phyloP scores from a whole-genome alignment of 2,113 vertebrate species.

The Solenodon paradoxus region DNA sequence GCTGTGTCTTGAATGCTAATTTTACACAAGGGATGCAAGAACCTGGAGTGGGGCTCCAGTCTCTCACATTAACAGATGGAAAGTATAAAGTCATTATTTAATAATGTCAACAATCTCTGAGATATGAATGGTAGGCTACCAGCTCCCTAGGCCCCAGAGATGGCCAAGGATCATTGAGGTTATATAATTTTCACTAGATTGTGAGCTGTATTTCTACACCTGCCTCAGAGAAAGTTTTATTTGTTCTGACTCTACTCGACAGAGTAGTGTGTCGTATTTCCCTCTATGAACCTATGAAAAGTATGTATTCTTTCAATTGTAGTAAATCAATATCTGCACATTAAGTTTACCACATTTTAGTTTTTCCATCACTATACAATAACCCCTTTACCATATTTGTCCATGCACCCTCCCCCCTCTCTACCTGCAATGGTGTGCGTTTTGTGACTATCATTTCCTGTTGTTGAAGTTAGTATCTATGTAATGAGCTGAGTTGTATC shows the following conservation, averaged over 20 bases:
- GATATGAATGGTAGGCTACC: rapidly evolving
- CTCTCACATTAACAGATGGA: too few species aligned
- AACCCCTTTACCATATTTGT: too few species aligned
- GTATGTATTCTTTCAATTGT: too few species aligned
- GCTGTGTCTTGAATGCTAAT: too few species aligned
- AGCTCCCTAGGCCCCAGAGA: background rate
- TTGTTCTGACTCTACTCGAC: background rate
- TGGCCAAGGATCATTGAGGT: background rate
- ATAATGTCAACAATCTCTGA: background rate
- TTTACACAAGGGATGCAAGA: too few species aligned
- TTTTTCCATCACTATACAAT: too few species aligned
- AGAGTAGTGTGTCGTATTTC: too few species aligned
- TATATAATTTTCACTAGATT: background rate
- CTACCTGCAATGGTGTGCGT: too few species aligned
- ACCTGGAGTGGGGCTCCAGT: too few species aligned
- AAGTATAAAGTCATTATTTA: background rate
- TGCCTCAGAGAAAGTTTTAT: background rate
- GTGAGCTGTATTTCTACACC: background rate
- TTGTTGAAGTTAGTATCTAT: background rate
- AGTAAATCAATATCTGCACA: too few species aligned
- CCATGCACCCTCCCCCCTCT: too few species aligned
- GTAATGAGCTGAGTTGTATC: background rate
- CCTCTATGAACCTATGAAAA: background rate
- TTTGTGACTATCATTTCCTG: background rate
- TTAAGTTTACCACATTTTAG: too few species aligned